A percentile compares a stretch with the other conserved stretches of the same genome.
phyloP scores from a whole-genome alignment of 2,888 invertebrate genomes.

The Ophion ventricosus region DNA sequence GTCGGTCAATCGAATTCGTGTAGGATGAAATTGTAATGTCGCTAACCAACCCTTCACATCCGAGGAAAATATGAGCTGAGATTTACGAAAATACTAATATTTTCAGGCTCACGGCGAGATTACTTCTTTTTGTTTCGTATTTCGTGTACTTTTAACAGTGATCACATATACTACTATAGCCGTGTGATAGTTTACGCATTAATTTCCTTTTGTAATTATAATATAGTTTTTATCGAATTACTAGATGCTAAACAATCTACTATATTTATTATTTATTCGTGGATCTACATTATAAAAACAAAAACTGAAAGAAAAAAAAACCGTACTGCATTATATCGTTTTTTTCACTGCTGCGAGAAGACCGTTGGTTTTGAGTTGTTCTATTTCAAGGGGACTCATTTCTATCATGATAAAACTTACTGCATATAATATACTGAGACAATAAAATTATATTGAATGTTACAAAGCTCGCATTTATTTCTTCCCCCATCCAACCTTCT shows the following conservation, averaged over 20 bases:
- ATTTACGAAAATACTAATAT: conserved; percentile 40
- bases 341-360: conserved; percentile 39
- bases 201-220: conserved; percentile 59
- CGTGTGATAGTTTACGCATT: conserved; percentile 32
- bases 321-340: conserved; percentile 47
- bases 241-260: conserved; percentile 43
- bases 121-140: conserved; percentile 34
- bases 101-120: conserved; percentile 33
- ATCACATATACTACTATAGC: conserved; percentile 29
- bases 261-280: conserved; percentile 69
- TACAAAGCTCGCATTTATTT: conserved; percentile 53
- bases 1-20: conserved; percentile 35
- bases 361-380: conserved; percentile 56
- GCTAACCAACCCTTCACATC: neutral
- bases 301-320: neutral
- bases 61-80: neutral
- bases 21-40: conserved; percentile 33
- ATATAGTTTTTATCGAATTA: conserved; percentile 60
- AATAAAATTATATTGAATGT: conserved; percentile 82
- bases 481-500: neutral
- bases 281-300: conserved; percentile 52
- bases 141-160: conserved; percentile 28
- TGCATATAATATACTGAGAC: conserved; percentile 79
- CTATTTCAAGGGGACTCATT: conserved; percentile 70
- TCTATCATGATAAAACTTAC: conserved; percentile 77